These are phyloP conservation scores for Dissostichus mawsoni DNA, from an alignment of 2,113 vertebrate species.

Conservation along the genomic window DNA sequence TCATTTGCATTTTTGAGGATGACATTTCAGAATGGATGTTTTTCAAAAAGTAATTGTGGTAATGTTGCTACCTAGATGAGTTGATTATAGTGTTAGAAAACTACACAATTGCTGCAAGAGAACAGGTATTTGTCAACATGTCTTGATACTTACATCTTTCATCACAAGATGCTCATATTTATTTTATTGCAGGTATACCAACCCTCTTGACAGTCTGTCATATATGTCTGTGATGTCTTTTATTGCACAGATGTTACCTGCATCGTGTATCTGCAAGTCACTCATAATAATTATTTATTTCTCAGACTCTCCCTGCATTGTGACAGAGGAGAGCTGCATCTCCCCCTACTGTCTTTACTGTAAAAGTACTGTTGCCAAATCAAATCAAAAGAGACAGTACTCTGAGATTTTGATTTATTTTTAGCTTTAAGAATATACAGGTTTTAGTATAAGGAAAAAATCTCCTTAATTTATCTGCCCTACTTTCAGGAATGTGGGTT, in stretches of 20 bases:
- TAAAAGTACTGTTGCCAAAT: slow-evolving; percentile 27
- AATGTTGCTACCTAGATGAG: background rate
- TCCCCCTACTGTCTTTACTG: slow-evolving; percentile 71
- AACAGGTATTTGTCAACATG: slow-evolving; percentile 3
- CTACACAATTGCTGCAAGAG: slow-evolving; percentile 10
- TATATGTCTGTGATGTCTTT: slow-evolving; percentile 28
- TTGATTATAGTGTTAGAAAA: background rate
- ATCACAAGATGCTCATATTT: slow-evolving; percentile 31
- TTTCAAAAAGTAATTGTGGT: too few relatives aligned
- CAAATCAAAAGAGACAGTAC: background rate
- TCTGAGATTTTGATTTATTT: background rate
- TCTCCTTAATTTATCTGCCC: background rate
- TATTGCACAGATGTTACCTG: slow-evolving; percentile 34
- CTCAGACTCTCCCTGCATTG: slow-evolving; percentile 2
- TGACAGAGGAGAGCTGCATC: slow-evolving; percentile 65
- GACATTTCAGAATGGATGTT: too few relatives aligned
- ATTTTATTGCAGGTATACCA: slow-evolving; percentile 15
- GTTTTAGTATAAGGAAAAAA: background rate
- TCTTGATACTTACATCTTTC: slow-evolving; percentile 18
- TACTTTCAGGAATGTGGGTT: background rate
- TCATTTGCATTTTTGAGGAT: too few relatives aligned
- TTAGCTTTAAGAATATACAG: background rate
- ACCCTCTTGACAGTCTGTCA: slow-evolving; percentile 34
- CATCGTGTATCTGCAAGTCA: slow-evolving; percentile 38
- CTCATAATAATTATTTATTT: slow-evolving; percentile 52